These are phyloP conservation scores for Deroplatys truncata DNA, from an alignment of 2,888 invertebrate genomes.

Conservation along the genomic window DNA sequence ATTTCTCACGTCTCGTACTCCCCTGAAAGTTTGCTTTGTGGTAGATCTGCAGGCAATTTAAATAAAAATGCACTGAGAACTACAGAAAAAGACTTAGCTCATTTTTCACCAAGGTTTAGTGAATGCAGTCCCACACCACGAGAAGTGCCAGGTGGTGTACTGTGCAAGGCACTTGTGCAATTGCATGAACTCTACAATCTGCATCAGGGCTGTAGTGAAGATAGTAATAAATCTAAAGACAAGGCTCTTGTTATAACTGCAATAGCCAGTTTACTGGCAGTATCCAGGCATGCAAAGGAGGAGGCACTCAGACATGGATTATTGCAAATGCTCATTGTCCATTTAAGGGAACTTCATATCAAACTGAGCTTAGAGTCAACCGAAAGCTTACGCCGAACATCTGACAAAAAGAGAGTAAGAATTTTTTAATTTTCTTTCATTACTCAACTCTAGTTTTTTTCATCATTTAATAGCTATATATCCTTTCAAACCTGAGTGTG, in stretches of 20 bases:
- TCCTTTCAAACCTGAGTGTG: neutral
- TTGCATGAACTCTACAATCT: constrained; percentile 45
- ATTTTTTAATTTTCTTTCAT: neutral
- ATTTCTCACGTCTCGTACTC: neutral
- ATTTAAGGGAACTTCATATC: constrained; percentile 47
- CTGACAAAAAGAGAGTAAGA: constrained; percentile 44
- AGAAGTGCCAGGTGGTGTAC: constrained; percentile 42
- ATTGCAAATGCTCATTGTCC: constrained; percentile 42
- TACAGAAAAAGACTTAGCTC: neutral
- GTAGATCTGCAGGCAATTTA: neutral
- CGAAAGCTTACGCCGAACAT: constrained; percentile 44
- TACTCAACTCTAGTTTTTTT: no score
- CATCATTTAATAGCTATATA: no score
- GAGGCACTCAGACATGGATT: constrained; percentile 45
- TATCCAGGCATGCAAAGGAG: constrained; percentile 48
- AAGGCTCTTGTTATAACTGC: constrained; percentile 44
- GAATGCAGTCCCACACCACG: neutral
- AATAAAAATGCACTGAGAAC: neutral
- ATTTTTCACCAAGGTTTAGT: neutral
- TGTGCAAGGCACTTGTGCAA: constrained; percentile 47
- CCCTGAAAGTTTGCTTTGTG: neutral
- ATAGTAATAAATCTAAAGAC: constrained; percentile 33
- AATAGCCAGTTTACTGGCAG: constrained; percentile 46
- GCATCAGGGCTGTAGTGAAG: neutral
- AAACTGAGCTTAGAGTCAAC: constrained; percentile 49